Percentiles rank a stretch among this genome's conserved stretches.
phyloP scores from a whole-genome alignment of 2,888 invertebrate species.

The Ectobius pallidus region DNA sequence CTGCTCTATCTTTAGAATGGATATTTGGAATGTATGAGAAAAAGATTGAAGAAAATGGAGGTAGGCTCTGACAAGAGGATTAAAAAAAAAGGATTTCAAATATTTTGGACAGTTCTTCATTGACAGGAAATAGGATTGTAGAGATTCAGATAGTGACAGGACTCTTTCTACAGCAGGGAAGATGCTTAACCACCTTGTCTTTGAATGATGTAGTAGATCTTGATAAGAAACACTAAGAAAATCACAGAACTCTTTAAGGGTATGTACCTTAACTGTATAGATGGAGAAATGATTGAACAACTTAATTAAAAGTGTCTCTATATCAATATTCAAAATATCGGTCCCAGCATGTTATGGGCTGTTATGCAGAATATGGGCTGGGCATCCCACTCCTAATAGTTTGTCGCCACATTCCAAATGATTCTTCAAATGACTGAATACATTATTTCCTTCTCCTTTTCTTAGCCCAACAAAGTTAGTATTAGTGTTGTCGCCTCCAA shows the following conservation, averaged over 20 bases:
- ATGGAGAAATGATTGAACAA: neutral
- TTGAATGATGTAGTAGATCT: neutral
- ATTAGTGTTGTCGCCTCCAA: neutral
- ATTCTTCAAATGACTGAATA: conserved; percentile 11
- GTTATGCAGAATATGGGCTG: too few species aligned
- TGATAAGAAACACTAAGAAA: neutral
- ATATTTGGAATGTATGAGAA: neutral
- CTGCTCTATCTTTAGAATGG: neutral
- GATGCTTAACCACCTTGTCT: neutral
- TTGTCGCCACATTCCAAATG: neutral
- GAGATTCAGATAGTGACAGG: neutral
- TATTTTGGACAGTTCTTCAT: neutral
- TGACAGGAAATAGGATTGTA: neutral
- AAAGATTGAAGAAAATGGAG: neutral
- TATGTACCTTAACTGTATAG: neutral
- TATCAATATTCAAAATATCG: neutral
- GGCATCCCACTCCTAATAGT: too few species aligned
- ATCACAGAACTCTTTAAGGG: neutral
- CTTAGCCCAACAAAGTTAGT: neutral
- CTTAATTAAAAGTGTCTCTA: neutral
- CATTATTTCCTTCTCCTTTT: neutral
- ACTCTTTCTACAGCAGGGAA: neutral
- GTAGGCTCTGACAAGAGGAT: neutral
- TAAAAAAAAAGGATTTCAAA: neutral
- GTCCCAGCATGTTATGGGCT: neutral